Base-by-base conservation (phyloP, 2,113 vertebrate species). In the Xiphias gladius region DNA sequence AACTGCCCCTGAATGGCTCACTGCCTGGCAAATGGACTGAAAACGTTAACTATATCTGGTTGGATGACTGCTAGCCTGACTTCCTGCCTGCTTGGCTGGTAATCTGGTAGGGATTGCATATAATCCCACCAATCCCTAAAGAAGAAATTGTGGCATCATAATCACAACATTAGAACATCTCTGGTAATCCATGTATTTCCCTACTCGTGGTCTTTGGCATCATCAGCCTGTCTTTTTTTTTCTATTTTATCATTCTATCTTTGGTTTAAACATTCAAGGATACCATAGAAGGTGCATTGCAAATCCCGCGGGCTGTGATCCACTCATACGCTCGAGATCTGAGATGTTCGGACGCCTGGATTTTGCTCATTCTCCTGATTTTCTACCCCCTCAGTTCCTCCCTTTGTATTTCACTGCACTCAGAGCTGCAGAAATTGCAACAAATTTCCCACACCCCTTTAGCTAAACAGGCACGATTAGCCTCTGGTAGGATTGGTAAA, bases 21-120 rank as follows among this genome's bases (percentile, higher is more conserved):
- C 19, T 37, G 30, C 26, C 52, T 46, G 73, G 37, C 35, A 43
- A 71, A 73, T 22, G 30, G 48, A 19, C 37, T 59, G 28, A 57
- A 79, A 78, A 75, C 52, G 50, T 67, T 70, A 69, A 55, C 41
- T 68, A 24, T 67, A 64, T 82, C 86, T 83, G 72, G 71, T 63
- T 75, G 76, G 24, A 69, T 71, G 74, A 70, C 74, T 12, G n/a
- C 46, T 76, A 57, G 26, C 59, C 58, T 80, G 76, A 83, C 71
- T 81, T 88, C 67, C 64, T 30, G 80, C 14, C 66, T 86, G 73
- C 69, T 68, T 52, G 72, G 39, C 50, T 75, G 81, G 35, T 82
- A 88, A 90, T 90, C 90, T 90, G 66, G 54, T 74, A 84, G 79
- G 82, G 89, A 89, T 88, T 93, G 85, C 58, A 65, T 84, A 58